phyloP scores from a whole-genome alignment of 2,113 vertebrate genomes.

The Ahaetulla prasina region DNA sequence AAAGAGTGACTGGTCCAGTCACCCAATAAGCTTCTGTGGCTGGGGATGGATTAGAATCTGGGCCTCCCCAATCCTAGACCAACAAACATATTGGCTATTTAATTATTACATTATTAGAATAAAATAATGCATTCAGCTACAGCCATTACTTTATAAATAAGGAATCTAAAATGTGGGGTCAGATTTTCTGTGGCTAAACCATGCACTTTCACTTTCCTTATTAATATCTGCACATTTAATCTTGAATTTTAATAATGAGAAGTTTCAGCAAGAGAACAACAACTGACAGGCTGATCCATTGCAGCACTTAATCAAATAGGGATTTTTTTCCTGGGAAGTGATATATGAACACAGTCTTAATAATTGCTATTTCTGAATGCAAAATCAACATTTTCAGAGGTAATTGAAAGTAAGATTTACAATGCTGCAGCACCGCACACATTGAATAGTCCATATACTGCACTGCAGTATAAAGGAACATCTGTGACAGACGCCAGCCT shows the following conservation, averaged over 20 bases:
- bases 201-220: neutral
- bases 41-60: neutral
- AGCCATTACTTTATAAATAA: neutral
- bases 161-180: neutral
- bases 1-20: neutral
- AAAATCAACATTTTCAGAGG: neutral
- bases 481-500: slow-evolving; percentile 7
- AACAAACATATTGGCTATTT: neutral
- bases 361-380: neutral
- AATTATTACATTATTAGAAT: neutral
- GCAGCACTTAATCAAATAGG: neutral
- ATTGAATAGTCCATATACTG: neutral
- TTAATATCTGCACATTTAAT: neutral
- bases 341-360: neutral
- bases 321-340: neutral
- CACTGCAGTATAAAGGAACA: slow-evolving; percentile 8
- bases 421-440: neutral
- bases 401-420: neutral
- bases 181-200: neutral
- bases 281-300: neutral
- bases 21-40: neutral
- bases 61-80: neutral
- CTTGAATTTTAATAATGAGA: neutral
- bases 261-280: neutral
- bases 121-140: neutral